phyloP scores from a whole-genome alignment of 2,797 vertebrate genomes.

The Sylvilagus floridanus region DNA sequence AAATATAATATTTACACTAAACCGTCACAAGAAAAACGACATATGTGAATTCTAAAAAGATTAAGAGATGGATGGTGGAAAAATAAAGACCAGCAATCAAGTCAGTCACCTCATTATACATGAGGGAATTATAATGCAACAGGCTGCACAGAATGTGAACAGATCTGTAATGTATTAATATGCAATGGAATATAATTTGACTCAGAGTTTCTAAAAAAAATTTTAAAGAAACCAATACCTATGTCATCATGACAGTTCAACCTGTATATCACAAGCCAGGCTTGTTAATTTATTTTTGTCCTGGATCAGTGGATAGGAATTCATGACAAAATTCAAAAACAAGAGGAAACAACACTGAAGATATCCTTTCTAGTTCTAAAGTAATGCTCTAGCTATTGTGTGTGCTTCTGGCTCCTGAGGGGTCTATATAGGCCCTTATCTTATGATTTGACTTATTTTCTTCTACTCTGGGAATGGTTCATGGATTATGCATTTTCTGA shows the following conservation, averaged over 20 bases:
- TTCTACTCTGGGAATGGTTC: neutral
- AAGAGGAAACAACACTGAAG: neutral
- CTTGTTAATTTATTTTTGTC: neutral
- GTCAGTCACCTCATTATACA: neutral
- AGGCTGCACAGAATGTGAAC: neutral
- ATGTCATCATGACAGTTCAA: neutral
- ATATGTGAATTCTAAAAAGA: neutral
- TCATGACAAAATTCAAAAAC: conserved; percentile 45
- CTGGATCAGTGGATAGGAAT: neutral
- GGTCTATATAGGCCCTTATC: neutral
- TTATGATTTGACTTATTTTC: neutral
- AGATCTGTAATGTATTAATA: neutral
- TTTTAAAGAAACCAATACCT: neutral
- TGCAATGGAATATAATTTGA: neutral
- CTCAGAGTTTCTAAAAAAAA: neutral
- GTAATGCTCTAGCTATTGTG: neutral
- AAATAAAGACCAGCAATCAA: neutral
- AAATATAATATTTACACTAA: conserved; percentile 21
- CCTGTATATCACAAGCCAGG: neutral
- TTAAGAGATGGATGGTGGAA: neutral
- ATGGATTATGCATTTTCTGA: neutral
- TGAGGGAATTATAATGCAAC: conserved; percentile 16
- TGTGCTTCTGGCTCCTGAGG: neutral
- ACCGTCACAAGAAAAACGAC: neutral
- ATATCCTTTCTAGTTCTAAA: neutral